These are phyloP conservation scores for Lacerta bilineata DNA, from an alignment of 2,797 vertebrate genomes.

Conservation along the genomic window DNA sequence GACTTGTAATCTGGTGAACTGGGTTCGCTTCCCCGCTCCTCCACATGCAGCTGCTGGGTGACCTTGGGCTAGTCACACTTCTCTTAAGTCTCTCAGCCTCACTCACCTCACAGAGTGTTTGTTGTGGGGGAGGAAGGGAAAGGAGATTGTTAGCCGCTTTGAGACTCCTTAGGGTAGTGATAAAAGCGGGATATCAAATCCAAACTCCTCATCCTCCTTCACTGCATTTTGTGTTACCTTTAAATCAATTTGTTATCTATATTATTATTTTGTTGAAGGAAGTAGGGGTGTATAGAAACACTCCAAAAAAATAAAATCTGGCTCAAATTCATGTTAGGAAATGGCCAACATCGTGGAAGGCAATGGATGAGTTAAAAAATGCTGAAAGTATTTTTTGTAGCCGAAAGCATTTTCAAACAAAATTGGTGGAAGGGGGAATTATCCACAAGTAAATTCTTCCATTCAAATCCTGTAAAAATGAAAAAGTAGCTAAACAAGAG, in stretches of 20 bases:
- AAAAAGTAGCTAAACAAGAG: not conserved
- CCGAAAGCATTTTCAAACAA: not conserved
- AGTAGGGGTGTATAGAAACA: not conserved
- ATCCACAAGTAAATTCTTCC: not conserved
- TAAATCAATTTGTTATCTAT: not conserved
- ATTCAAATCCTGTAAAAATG: not conserved
- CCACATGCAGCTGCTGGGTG: too few species aligned
- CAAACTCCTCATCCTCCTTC: too few species aligned
- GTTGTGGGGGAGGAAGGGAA: too few species aligned
- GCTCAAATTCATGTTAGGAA: not conserved
- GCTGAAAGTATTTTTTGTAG: slow-evolving; percentile 23
- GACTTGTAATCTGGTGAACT: too few species aligned
- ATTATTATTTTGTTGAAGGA: not conserved
- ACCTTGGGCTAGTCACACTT: too few species aligned
- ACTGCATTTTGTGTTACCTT: not conserved
- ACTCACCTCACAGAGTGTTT: too few species aligned
- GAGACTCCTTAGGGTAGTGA: too few species aligned
- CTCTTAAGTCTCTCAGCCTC: too few species aligned
- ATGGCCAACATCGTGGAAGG: not conserved
- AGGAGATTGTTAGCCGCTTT: too few species aligned
- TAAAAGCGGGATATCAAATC: too few species aligned
- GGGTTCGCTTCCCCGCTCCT: too few species aligned
- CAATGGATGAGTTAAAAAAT: not conserved
- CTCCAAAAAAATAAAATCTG: slow-evolving; percentile 16
- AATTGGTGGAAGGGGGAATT: not conserved